A percentile compares a stretch with the other conserved stretches of the same genome.
Conservation (phyloP, 2,888 invertebrate species). For the Rhagonycha fulva region DNA sequence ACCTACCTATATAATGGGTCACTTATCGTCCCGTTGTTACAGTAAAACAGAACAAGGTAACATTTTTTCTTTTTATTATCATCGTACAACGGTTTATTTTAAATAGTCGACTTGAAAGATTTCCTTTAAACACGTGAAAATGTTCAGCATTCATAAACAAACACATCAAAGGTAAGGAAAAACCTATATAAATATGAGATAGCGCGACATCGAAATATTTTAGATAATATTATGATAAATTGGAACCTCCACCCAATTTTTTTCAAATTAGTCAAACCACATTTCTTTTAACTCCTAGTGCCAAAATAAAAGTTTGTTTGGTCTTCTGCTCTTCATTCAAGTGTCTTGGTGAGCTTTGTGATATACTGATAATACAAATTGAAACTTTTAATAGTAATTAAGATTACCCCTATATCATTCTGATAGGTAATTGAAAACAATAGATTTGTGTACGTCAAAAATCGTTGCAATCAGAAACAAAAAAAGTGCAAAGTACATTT, state of each 20-base stretch:
- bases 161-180: not conserved
- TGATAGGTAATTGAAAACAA: not conserved
- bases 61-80: not conserved
- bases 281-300: too few relatives aligned
- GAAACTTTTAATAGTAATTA: not conserved
- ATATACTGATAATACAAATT: not conserved
- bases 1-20: conserved; percentile 11
- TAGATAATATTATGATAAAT: not conserved
- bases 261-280: too few relatives aligned
- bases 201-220: not conserved
- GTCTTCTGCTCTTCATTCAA: too few relatives aligned
- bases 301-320: too few relatives aligned
- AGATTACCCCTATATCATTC: not conserved
- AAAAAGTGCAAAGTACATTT: not conserved
- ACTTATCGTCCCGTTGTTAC: conserved; percentile 8
- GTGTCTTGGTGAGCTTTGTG: not conserved
- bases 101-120: not conserved
- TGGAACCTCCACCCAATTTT: not conserved
- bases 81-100: not conserved
- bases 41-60: conserved; percentile 21
- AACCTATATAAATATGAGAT: not conserved
- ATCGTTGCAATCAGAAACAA: not conserved
- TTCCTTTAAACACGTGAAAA: not conserved
- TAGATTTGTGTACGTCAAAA: not conserved
- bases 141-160: not conserved